Percentiles rank a stretch among this genome's conserved stretches.
phyloP scores from a whole-genome alignment of 1,140 invertebrate genomes.

The Subanguina moxae region DNA sequence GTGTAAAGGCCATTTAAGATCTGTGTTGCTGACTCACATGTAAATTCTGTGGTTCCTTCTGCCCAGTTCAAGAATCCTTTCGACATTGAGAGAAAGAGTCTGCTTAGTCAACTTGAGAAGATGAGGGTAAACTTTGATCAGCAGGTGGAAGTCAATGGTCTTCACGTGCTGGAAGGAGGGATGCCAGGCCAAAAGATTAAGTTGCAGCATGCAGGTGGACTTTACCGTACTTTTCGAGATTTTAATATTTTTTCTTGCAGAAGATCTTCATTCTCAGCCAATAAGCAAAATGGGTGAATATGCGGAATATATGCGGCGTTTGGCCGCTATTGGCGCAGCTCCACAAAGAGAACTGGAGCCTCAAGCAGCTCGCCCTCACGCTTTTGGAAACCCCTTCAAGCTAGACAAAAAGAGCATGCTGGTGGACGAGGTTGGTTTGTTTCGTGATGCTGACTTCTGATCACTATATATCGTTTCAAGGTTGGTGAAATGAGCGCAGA shows the following conservation, averaged over 20 bases:
- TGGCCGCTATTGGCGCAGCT: constrained; percentile 42
- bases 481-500: constrained; percentile 25
- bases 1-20: constrained; percentile 51
- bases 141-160: constrained; percentile 70
- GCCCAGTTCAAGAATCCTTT: constrained; percentile 86
- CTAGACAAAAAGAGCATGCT: constrained; percentile 51
- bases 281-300: constrained; percentile 54
- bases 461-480: constrained; percentile 14
- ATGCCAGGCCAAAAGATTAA: constrained; percentile 61
- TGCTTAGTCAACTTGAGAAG: constrained; percentile 84
- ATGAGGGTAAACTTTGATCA: constrained; percentile 92
- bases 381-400: constrained; percentile 59
- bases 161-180: constrained; percentile 51
- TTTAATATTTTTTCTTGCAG: constrained; percentile 33
- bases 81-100: constrained; percentile 79
- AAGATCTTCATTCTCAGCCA: constrained; percentile 51
- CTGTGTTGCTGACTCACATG: constrained; percentile 9
- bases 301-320: constrained; percentile 45
- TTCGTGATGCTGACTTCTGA: not conserved
- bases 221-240: constrained; percentile 9
- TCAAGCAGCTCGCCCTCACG: constrained; percentile 38
- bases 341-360: constrained; percentile 52
- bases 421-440: constrained; percentile 48
- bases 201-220: constrained; percentile 72
- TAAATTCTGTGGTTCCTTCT: constrained; percentile 33